Conservation (phyloP, 2,888 invertebrate species). For the Philaethria dido region DNA sequence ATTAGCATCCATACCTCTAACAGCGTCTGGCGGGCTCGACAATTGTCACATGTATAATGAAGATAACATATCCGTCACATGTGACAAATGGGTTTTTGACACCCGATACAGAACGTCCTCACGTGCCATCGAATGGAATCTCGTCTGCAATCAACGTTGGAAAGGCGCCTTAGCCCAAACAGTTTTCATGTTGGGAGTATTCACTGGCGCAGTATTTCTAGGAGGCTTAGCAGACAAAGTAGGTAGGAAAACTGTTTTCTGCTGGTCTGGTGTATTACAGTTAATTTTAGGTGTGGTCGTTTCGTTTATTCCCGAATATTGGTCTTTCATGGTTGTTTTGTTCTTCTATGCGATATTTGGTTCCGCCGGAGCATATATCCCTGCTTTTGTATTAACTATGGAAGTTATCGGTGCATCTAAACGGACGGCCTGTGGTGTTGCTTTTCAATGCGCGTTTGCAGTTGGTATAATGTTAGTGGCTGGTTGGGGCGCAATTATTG, state of each 20-base stretch:
- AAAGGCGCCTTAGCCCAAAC: conserved; percentile 92
- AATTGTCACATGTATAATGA: conserved; percentile 83
- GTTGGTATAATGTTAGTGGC: conserved; percentile 92
- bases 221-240: conserved; percentile 93
- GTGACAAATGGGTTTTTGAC: conserved; percentile 88
- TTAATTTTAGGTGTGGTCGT: conserved; percentile 88
- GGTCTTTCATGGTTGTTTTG: conserved; percentile 86
- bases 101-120: conserved; percentile 88
- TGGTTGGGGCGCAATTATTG: conserved; percentile 91
- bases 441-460: conserved; percentile 91
- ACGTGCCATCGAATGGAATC: conserved; percentile 91
- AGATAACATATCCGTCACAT: conserved; percentile 63
- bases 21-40: conserved; percentile 80
- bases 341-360: conserved; percentile 92
- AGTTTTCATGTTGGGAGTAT: conserved; percentile 92
- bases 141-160: conserved; percentile 92
- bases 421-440: conserved; percentile 90
- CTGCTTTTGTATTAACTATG: conserved; percentile 89
- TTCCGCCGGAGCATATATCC: conserved; percentile 90
- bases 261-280: conserved; percentile 90
- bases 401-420: conserved; percentile 92
- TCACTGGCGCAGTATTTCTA: conserved; percentile 91
- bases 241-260: conserved; percentile 92
- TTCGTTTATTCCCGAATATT: conserved; percentile 91
- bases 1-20: conserved; percentile 82